Conservation (phyloP, 2,797 vertebrate species). For the Notoglanidium macrostoma region DNA sequence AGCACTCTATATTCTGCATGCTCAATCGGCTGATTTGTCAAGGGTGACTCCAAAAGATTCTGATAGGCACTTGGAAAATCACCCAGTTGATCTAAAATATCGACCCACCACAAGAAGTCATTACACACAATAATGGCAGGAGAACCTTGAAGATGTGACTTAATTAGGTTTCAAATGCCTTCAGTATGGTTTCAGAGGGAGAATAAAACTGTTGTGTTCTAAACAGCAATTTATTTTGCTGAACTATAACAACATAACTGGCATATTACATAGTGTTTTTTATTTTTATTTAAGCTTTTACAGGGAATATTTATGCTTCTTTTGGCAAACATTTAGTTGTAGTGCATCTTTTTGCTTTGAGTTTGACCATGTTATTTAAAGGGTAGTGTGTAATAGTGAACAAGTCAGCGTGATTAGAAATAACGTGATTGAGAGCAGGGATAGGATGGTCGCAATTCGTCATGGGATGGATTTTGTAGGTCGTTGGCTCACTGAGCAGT, state of each 20-base stretch:
- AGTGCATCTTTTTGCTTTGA: neutral
- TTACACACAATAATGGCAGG: slow-evolving; percentile 81
- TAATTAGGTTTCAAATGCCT: slow-evolving; percentile 82
- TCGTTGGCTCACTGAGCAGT: neutral
- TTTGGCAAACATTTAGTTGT: neutral
- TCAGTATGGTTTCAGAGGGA: slow-evolving; percentile 66
- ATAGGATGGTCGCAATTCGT: neutral
- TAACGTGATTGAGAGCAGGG: neutral
- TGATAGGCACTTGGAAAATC: slow-evolving; percentile 80
- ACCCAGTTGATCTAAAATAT: slow-evolving; percentile 86
- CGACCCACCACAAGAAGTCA: slow-evolving; percentile 79
- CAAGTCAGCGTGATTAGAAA: neutral
- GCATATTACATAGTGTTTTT: neutral
- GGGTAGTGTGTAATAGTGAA: neutral
- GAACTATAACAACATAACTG: neutral
- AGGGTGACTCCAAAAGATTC: slow-evolving; percentile 80
- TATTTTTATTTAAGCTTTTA: neutral
- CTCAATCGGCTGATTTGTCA: slow-evolving; percentile 80
- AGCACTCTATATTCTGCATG: slow-evolving; percentile 76
- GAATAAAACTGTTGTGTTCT: slow-evolving; percentile 53
- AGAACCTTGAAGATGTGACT: slow-evolving; percentile 81
- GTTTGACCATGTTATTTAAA: too few species aligned
- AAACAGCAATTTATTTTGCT: slow-evolving; percentile 30
- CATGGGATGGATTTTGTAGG: neutral
- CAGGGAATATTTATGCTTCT: neutral